Base-by-base conservation (phyloP, 2,113 vertebrate genomes). In the Marmota monax region DNA sequence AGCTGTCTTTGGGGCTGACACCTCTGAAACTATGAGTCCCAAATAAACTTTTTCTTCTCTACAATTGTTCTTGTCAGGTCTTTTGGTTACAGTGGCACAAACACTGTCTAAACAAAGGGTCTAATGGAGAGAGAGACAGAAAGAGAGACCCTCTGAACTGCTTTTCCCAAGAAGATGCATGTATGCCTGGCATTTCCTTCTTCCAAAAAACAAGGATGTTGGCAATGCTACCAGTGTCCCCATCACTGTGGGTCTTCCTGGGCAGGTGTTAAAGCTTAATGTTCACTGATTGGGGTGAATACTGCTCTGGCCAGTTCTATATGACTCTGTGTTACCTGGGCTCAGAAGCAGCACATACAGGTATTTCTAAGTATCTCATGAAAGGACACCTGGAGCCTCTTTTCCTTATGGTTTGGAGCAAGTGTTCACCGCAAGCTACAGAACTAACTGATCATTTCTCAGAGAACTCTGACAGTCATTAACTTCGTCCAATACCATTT, bases 191-290 rank as follows among this genome's bases (percentile, higher is more conserved):
- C 77, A 65, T 11, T 22, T 51, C 29, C 48, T 70, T 92, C 39
- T 87, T 39, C 13, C 39, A 25, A 34, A 17, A 58, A 80, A 11
- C 0, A 16, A 37, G 32, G 14, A 25, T 39, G 27, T 34, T 72
- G 32, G 2, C 32, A 34, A 0, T 14, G n/a, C 18, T 16, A 10
- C 34, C 2, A 2, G 1, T 23, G 34, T 16, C 27, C 45, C n/a
- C 39, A 9, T 13, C 0, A 6, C 25, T 61, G 8, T 1, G 20
- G 7, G 27, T 34, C 22, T 51, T 63, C 8, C 23, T 56, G 51
- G 17, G 17, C 13, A 72, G 67, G 18, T 77, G 12, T 10, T 67
- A 88, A 48, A 34, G 14, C 8, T 27, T 48, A 29, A 16, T 65
- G 20, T 56, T 32, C 56, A 5, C 3, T 48, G 29, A 34, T 0